A percentile compares a stretch with the other conserved stretches of the same genome.
Evolutionary conservation across 2,113 vertebrate species (phyloP).

Genomic region (Oophaga pumilio): DNA sequence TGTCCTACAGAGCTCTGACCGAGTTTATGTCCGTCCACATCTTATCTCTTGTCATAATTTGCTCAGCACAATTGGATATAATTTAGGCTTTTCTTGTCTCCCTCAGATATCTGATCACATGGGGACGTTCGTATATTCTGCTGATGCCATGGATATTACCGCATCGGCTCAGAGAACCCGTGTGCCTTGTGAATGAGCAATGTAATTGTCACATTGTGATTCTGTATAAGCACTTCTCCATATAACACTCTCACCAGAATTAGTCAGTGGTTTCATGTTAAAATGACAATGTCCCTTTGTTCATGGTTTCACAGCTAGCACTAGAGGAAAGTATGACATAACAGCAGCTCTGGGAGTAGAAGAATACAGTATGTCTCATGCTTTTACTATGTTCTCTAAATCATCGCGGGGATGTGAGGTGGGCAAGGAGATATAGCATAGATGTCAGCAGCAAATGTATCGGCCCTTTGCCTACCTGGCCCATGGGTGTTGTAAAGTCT

Average conservation of each 20-base stretch:
- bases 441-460: background rate
- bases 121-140: background rate
- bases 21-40: background rate
- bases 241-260: background rate
- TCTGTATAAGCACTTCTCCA: constrained; percentile 8
- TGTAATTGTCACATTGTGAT: constrained; percentile 14
- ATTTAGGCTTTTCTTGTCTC: background rate
- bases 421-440: background rate
- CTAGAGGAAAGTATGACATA: background rate
- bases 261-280: background rate
- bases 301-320: background rate
- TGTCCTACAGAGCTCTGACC: too few species aligned
- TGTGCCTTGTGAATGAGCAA: background rate
- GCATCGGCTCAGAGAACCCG: background rate
- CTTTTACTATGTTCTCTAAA: too few species aligned
- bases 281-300: background rate
- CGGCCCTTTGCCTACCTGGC: background rate
- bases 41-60: background rate
- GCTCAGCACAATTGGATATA: too few species aligned
- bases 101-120: background rate
- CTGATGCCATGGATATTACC: background rate
- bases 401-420: background rate
- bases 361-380: background rate
- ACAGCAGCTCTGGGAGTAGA: background rate
- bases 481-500: background rate